Evolutionary conservation across 2,797 vertebrate species (phyloP), one percentile per base, ranked within the genome.

Genomic region (Paramormyrops hopkinsi): DNA sequence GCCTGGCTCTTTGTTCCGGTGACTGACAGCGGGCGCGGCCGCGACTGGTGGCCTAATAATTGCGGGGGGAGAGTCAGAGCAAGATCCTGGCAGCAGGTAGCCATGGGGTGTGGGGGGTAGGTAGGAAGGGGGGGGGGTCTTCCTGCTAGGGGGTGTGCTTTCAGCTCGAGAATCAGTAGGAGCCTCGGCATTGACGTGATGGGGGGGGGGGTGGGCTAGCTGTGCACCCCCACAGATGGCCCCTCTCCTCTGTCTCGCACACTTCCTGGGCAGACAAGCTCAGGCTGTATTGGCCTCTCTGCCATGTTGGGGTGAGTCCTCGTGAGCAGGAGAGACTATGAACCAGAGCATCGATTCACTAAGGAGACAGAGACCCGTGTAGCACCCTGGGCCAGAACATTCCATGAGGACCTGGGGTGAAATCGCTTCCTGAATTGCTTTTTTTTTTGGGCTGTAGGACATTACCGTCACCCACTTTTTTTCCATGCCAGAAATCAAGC

Each of bases 1-100:
- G 9, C 69, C n/a, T 89, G 54, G 53, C 84, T 87, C 41, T 90
- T 82, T 88, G 87, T 89, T 88, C 54, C 25, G 79, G 48, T 56
- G 89, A 73, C 50, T 50, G 83, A 44, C 25, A 33, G 83, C 29
- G 51, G 59, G 25, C 33, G 54, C 69, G 84, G 41, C 29, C 19
- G 11, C 53, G 37, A 87, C 83, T 54, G 88, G 89, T 86, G 87
- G 29, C 56, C 9, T 29, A 83, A 82, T 85, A 89, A 65, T 88
- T 59, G 90, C 65, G 37, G 50, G 85, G 85, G 33, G 51, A 54
- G 85, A 86, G 29, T 54, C 12, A 5, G 14, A 50, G 51, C 54
- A 53, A 46, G 83, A 82, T 85, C 79, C 37, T 79, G 53, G 53
- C 86, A 6, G 88, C 84, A 88, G 86, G 88, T 89, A 33, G 1